These are phyloP conservation scores for Tetraodon nigroviridis DNA, from an alignment of 2,113 vertebrate species.

Conservation along the genomic window DNA sequence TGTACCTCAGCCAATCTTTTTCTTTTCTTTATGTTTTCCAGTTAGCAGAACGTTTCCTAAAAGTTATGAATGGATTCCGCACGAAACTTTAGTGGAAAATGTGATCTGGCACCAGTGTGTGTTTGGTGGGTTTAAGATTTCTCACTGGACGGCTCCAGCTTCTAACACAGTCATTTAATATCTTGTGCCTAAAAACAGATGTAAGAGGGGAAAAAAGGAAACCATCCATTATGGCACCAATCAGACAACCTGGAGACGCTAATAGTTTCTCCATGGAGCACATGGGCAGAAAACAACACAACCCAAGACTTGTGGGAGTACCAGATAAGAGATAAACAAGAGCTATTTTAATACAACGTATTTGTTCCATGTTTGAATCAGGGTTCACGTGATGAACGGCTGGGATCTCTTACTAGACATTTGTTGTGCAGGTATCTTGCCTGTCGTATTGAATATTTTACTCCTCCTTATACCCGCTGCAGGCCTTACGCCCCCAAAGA, in stretches of 20 bases:
- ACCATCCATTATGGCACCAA: neutral
- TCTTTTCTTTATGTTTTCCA: slow-evolving; percentile 15
- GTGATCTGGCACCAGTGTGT: neutral
- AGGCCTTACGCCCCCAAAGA: slow-evolving; percentile 91
- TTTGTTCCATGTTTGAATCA: neutral
- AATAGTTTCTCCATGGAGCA: no score
- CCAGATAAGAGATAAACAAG: no score
- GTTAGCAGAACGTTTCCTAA: slow-evolving; percentile 4
- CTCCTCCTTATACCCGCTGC: slow-evolving; percentile 40
- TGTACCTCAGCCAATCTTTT: slow-evolving; percentile 6
- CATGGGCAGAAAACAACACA: no score
- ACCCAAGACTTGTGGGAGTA: no score
- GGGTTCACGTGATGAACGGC: neutral
- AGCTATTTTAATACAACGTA: no score
- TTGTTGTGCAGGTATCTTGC: slow-evolving; percentile 6
- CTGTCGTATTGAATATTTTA: slow-evolving; percentile 17
- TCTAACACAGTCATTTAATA: slow-evolving; percentile 9
- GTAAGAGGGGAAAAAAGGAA: neutral
- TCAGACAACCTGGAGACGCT: slow-evolving; percentile 12
- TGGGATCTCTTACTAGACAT: neutral
- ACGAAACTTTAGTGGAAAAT: slow-evolving; percentile 22
- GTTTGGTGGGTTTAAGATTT: slow-evolving; percentile 4
- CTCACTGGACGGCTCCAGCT: slow-evolving; percentile 2
- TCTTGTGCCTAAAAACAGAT: neutral
- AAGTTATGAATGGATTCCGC: slow-evolving; percentile 13